phyloP scores from a whole-genome alignment of 2,797 vertebrate species.

The Hypotaenidia philippensis region DNA sequence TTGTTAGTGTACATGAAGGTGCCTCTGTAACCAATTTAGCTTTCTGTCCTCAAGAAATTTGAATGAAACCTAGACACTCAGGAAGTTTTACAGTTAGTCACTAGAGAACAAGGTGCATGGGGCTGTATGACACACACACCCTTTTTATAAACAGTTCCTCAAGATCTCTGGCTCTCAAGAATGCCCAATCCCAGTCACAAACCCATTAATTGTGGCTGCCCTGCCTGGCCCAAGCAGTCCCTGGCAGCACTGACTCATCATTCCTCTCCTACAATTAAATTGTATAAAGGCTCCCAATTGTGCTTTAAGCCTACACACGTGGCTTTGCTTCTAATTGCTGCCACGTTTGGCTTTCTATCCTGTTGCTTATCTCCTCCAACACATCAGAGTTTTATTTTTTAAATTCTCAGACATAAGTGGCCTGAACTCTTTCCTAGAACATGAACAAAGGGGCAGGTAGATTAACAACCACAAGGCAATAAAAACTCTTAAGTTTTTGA shows the following conservation, averaged over 20 bases:
- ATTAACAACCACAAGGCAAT: neutral
- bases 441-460: conserved; percentile 12
- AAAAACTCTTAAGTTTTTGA: neutral
- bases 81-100: neutral
- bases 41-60: conserved; percentile 9
- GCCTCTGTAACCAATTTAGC: neutral
- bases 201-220: neutral
- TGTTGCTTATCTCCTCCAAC: neutral
- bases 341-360: neutral
- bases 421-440: neutral
- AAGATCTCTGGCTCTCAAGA: neutral
- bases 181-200: neutral
- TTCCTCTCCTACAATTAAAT: neutral
- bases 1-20: neutral
- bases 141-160: neutral
- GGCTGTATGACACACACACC: neutral
- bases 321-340: neutral
- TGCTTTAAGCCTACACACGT: neutral
- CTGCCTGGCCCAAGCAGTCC: neutral
- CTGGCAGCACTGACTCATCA: conserved; percentile 9
- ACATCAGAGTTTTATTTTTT: neutral
- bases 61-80: conserved; percentile 14
- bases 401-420: neutral
- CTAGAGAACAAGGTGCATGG: neutral
- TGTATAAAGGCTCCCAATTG: neutral